Percentiles rank a stretch among this genome's conserved stretches.
Evolutionary conservation across 2,888 invertebrate genomes (phyloP).

Genomic region (Tipula lateralis): DNA sequence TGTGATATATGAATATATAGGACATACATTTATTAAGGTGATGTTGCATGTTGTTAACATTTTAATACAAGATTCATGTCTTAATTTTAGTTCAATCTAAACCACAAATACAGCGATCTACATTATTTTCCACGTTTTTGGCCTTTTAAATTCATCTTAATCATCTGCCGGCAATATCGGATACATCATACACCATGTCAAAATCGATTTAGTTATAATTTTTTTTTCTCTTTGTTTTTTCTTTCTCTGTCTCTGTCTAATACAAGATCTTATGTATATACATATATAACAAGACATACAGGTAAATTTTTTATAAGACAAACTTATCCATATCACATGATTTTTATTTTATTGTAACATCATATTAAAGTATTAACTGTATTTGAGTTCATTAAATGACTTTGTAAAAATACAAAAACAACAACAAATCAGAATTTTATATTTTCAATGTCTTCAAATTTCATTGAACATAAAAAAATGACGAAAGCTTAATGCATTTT

Average conservation of each 20-base stretch:
- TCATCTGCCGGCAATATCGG: not conserved
- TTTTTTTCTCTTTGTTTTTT: too few species aligned
- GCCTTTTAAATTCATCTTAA: not conserved
- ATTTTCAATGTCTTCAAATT: constrained; percentile 7
- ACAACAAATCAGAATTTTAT: not conserved
- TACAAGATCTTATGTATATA: not conserved
- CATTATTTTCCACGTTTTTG: not conserved
- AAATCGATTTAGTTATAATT: not conserved
- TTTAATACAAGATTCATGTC: not conserved
- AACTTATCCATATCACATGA: not conserved
- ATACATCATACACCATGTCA: not conserved
- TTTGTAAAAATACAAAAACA: not conserved
- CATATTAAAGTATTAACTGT: constrained; percentile 15
- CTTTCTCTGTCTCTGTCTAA: not conserved
- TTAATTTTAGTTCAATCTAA: not conserved
- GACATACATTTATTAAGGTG: not conserved
- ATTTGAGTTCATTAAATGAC: not conserved
- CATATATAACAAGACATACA: not conserved
- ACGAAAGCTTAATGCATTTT: constrained; percentile 19
- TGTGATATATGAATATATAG: not conserved
- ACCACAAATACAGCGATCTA: not conserved
- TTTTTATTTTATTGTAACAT: not conserved
- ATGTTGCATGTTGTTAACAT: not conserved
- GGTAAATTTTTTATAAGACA: not conserved
- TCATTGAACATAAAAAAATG: constrained; percentile 11